Evolutionary conservation across 2,797 vertebrate species (phyloP), one percentile per base, ranked within the genome.

Genomic region (Sitta carolinensis): DNA sequence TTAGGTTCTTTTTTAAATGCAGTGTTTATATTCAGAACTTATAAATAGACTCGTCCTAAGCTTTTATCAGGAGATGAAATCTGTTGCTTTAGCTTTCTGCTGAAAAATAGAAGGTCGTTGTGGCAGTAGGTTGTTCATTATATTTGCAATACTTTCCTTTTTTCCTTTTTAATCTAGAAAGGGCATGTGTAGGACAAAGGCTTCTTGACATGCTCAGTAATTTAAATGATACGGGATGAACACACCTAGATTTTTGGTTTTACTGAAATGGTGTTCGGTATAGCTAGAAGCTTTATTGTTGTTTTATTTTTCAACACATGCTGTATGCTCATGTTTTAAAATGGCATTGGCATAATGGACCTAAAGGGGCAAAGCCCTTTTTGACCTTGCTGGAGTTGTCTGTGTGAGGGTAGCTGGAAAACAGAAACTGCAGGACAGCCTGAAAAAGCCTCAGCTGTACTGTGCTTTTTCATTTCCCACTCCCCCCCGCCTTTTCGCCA

Each of bases 71-170:
- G 75, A 68, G 83, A 32, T 76, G 69, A 79, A 84, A 94, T 96
- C 87, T 93, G 84, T 96, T 96, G 89, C 95, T 95, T 86, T 90
- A 86, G 93, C 29, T 91, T 91, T 91, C 74, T 78, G 73, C 89
- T 96, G 68, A 86, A 92, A 85, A 63, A 48, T 15, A 72, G 76
- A 86, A 94, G 83, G 83, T 92, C 1, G 1, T 70, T 82, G 74
- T 1, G 1, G 74, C 84, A 85, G 64, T 61, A 40, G 62, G 52
- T 59, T 82, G 45, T 63, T 89, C 10, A 3, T 85, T 78, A 42
- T 69, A 91, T 93, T 93, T 75, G 79, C 59, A 78, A 32, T 90
- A 67, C 68, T 94, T 90, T 38, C 11, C 38, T 82, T 82, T 92
- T 90, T 74, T 52, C 45, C 30, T 58, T 92, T 84, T 51, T 62